phyloP scores from a whole-genome alignment of 2,888 invertebrate genomes.

The Rhorus exstirpatorius region DNA sequence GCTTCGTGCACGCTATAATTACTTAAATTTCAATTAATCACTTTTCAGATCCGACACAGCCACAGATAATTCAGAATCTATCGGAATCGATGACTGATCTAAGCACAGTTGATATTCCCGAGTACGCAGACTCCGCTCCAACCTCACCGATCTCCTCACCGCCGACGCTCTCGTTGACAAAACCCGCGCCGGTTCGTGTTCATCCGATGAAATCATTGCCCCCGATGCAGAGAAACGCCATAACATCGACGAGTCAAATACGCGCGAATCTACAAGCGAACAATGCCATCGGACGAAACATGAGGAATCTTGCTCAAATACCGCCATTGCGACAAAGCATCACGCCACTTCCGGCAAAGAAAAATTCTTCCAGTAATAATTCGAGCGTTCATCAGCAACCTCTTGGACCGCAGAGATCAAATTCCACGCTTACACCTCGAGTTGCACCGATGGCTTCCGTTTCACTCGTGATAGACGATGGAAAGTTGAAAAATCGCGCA shows the following conservation, averaged over 20 bases:
- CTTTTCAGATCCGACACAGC: conserved; percentile 86
- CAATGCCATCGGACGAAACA: conserved; percentile 77
- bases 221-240: conserved; percentile 81
- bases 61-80: conserved; percentile 86
- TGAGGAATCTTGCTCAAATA: conserved; percentile 83
- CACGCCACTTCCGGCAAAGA: conserved; percentile 81
- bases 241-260: conserved; percentile 84
- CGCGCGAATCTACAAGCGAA: conserved; percentile 82
- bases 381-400: conserved; percentile 75
- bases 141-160: conserved; percentile 75
- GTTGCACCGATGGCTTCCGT: conserved; percentile 85
- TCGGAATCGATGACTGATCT: conserved; percentile 83
- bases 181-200: conserved; percentile 83
- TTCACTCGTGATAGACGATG: conserved; percentile 84
- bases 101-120: conserved; percentile 70
- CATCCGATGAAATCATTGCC: conserved; percentile 84
- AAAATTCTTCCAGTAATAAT: conserved; percentile 65
- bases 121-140: conserved; percentile 77
- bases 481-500: conserved; percentile 80
- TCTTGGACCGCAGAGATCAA: conserved; percentile 84
- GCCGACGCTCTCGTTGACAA: conserved; percentile 79
- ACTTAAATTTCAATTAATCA: too few relatives aligned
- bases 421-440: conserved; percentile 83
- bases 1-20: neutral
- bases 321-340: conserved; percentile 84